phyloP scores from a whole-genome alignment of 2,888 invertebrate genomes.

The Cataglyphis altisquamis region DNA sequence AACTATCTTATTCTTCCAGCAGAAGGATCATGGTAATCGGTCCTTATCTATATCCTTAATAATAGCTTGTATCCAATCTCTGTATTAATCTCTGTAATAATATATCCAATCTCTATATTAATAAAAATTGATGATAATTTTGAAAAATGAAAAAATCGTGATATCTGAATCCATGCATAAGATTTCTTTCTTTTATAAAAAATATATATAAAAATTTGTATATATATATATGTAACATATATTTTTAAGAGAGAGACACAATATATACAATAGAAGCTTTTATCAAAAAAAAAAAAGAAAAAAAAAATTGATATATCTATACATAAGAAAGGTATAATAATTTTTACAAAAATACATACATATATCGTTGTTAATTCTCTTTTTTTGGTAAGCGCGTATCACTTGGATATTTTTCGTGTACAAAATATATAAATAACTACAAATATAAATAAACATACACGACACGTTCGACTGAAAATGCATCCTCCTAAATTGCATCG shows the following conservation, averaged over 20 bases:
- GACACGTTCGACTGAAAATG: neutral
- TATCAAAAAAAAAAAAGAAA: neutral
- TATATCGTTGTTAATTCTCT: neutral
- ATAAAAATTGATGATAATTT: neutral
- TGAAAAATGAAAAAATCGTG: neutral
- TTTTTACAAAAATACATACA: neutral
- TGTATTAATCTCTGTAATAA: neutral
- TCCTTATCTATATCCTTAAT: neutral
- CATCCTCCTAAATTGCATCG: neutral
- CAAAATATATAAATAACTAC: neutral
- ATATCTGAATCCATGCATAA: neutral
- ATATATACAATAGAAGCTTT: neutral
- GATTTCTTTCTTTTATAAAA: neutral
- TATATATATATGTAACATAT: neutral
- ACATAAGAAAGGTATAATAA: neutral
- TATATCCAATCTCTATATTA: neutral
- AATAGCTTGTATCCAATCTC: neutral
- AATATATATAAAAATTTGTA: neutral
- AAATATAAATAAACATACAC: neutral
- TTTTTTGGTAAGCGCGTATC: neutral
- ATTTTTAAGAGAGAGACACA: neutral
- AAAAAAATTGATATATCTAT: neutral
- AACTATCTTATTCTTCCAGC: conserved; percentile 4
- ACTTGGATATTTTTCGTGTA: neutral
- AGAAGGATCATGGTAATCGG: conserved; percentile 18